Evolutionary conservation across 2,797 vertebrate genomes (phyloP), one percentile per base, ranked within the genome.

Genomic region (Apogon hyalosoma): DNA sequence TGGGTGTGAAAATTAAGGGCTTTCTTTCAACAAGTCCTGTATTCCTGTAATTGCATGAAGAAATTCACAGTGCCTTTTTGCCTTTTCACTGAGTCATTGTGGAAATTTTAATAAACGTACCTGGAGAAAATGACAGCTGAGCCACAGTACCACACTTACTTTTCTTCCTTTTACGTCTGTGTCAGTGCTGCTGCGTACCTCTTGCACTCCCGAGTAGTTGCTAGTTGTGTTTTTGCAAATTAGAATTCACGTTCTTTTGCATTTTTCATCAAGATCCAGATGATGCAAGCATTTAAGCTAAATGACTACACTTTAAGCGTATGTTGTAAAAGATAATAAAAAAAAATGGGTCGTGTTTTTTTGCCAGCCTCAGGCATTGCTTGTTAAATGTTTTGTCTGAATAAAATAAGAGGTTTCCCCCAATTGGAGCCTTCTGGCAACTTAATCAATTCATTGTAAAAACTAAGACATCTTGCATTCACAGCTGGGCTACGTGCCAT

Each of bases 381-480:
- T 62, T 61, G 53, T 64, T 63, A 63, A 80, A 85, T 74, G 63
- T 73, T 80, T 81, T 71, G 60, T 74, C 7, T 2, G 71, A 73
- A 60, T 57, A 65, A 74, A 70, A 84, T 56, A 47, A 63, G 28
- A 62, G 60, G 38, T 75, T 80, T 69, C 31, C 40, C 64, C 78
- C 63, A 77, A 19, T 61, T 43, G 45, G 41, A 77, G 75, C 72
- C 68, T 69, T 61, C 69, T 77, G 85, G 62, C 63, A 81, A 75
- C 50, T 84, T 75, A 74, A 84, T 88, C 75, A 69, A 75, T 81
- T 79, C 41, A 74, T 80, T 83, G 56, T 80, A 78, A 82, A 85
- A 86, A 78, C 41, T 1, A 72, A 83, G 88, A 88, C 86, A 85
- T 89, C 83, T 85, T 86, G 82, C 71, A 81, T 73, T 77, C 82